Evolutionary conservation across 2,888 invertebrate genomes (phyloP).

Genomic region (Deilephila elpenor): DNA sequence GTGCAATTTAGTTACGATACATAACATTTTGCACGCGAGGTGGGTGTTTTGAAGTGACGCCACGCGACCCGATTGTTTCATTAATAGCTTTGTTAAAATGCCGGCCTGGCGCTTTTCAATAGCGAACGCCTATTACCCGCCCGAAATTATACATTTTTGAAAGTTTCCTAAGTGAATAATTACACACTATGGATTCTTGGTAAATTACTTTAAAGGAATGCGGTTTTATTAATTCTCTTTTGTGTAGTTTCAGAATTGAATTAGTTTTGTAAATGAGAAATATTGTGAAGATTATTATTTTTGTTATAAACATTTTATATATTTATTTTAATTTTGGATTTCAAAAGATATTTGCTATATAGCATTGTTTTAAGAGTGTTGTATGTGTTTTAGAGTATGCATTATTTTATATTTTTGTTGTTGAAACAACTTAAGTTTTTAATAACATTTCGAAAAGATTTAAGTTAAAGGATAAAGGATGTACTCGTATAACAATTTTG

Average conservation of each 20-base stretch:
- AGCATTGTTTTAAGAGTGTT: too few relatives aligned
- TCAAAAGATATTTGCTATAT: too few relatives aligned
- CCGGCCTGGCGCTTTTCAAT: conserved; percentile 14
- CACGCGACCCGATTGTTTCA: conserved; percentile 31
- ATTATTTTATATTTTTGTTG: too few relatives aligned
- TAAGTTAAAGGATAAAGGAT: neutral
- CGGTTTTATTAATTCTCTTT: neutral
- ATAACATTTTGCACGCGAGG: conserved; percentile 1
- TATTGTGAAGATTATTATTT: too few relatives aligned
- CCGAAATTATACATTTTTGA: conserved; percentile 27
- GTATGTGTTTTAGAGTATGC: too few relatives aligned
- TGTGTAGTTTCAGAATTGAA: neutral
- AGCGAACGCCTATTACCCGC: conserved; percentile 19
- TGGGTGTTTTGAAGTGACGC: conserved; percentile 28
- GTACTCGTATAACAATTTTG: conserved; percentile 50
- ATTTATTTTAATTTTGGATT: too few relatives aligned
- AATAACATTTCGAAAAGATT: too few relatives aligned
- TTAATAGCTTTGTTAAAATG: conserved; percentile 19
- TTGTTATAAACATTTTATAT: too few relatives aligned
- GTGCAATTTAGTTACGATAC: too few relatives aligned
- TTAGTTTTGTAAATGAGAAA: neutral
- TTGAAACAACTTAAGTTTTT: too few relatives aligned
- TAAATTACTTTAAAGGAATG: conserved; percentile 11
- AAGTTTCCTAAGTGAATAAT: conserved; percentile 13
- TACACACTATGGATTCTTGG: conserved; percentile 19